Percentiles rank a stretch among this genome's conserved stretches.
Evolutionary conservation across 1,140 invertebrate species (phyloP).

Genomic region (Elymnias hypermnestra): DNA sequence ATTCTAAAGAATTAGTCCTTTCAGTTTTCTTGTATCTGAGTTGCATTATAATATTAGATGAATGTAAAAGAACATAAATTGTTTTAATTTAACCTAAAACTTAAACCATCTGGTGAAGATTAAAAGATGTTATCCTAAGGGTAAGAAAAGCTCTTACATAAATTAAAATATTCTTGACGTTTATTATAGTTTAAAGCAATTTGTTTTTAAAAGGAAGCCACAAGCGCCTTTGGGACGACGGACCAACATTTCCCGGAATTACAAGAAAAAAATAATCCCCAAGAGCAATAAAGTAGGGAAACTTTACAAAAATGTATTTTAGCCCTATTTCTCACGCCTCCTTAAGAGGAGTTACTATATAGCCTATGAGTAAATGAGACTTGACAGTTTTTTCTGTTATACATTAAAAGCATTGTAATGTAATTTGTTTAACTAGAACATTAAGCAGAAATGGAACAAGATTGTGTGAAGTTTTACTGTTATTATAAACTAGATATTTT

Average conservation of each 20-base stretch:
- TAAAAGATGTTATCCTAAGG: neutral
- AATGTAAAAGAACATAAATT: neutral
- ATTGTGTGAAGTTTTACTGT: too few relatives aligned
- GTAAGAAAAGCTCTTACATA: neutral
- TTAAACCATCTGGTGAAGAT: neutral
- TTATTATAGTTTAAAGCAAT: conserved; percentile 2
- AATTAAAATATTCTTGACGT: conserved; percentile 1
- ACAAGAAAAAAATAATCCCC: conserved; percentile 1
- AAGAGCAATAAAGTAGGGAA: neutral
- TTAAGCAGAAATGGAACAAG: too few relatives aligned
- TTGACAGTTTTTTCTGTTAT: too few relatives aligned
- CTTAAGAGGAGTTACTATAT: neutral
- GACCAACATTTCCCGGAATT: neutral
- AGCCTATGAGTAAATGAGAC: too few relatives aligned
- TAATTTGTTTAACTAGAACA: too few relatives aligned
- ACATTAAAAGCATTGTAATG: too few relatives aligned
- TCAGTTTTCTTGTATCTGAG: too few relatives aligned
- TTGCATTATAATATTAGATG: too few relatives aligned
- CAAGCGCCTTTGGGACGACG: neutral
- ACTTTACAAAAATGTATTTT: neutral
- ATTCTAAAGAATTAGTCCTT: too few relatives aligned
- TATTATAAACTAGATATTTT: too few relatives aligned
- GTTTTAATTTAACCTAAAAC: neutral
- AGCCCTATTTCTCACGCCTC: neutral
- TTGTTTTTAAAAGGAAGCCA: conserved; percentile 2